Base-by-base conservation (phyloP, 2,113 vertebrate genomes). In the Mobula hypostoma region DNA sequence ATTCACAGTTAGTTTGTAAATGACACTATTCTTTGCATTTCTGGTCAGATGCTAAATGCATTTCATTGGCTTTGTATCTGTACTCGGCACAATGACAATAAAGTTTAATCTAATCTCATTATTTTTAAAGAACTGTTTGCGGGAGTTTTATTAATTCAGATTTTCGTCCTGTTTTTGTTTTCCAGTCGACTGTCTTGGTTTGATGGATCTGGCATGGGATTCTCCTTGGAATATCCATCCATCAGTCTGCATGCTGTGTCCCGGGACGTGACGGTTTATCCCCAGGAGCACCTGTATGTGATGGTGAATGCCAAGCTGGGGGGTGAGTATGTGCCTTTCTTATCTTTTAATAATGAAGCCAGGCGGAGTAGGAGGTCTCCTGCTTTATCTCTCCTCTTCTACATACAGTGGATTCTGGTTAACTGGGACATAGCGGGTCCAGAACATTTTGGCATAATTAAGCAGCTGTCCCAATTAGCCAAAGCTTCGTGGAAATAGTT, bases 231-330 rank as follows among this genome's bases (percentile, higher is more conserved):
- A 94, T 99, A 99, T 79, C 98, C 98, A n/a, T 95, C 97, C 94
- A 99, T 99, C 76, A 98, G 99, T 76, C 97, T 99, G 17, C 99
- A 99, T 0, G 99, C 99, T 0, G 97, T 99, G 94, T 99, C 98
- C 95, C 97, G 98, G 94, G 99, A 99, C 94, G 95, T 97, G 82
- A 97, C 95, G 0, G 95, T 98, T 0, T 99, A 97, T 95, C 98
- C 99, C 0, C 97, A 97, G 95, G 98, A 99, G 78, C 98, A 99
- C 95, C 95, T 99, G 40, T 99, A 99, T 0, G 97, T 99, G 95
- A 99, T 99, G 99, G 98, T 99, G 95, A 99, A 99, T 7, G 97
- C 97, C 94, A 98, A 96, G 93, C 97, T 99, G 0, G 96, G 94
- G 94, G 98, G 99, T 99, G 94, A 97, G 58, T 95, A 29, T 94